Evolutionary conservation across 2,113 vertebrate species (phyloP), one percentile per base, ranked within the genome.

Genomic region (Tetrao urogallus): DNA sequence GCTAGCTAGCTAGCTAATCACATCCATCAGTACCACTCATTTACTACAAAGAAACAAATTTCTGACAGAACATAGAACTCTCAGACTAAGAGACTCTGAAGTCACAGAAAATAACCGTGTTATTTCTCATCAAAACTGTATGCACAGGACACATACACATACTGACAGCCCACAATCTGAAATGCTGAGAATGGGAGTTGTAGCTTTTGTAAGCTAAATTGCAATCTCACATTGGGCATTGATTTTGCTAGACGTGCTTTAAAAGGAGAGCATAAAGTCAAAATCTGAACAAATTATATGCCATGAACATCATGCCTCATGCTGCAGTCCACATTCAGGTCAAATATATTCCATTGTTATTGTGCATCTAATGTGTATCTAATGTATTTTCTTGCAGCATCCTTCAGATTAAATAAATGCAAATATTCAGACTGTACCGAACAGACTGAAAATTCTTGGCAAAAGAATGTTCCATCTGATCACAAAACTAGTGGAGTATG

Each of bases 401-500:
- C 34, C 73, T 32, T 17, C 13, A 3, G 43, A 52, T 4, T 45
- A 48, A 40, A 69, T 34, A 60, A 69, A 72, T 27, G 38, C 69
- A 67, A 76, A 14, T 4, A 73, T 5, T 56, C 47, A 11, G 11
- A 38, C 28, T 80, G 32, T 20, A 45, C 28, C 58, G 27, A 3
- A 36, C 17, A 36, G 1, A 20, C 16, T 4, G n/a, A 79, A 74
- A 75, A 60, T 36, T 70, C 21, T 56, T 11, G 32, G 19, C 22
- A 47, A 60, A 34, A 27, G 13, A 10, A 40, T 6, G 19, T 5
- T 83, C 40, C 20, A 9, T 22, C 36, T 25, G 40, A 12, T 30
- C 47, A 71, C 8, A 22, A 2, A 45, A 69, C 5, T 1, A 27
- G 8, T 0, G 10, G 28, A 24, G 63, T 1, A 2, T 21, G 4